These are phyloP conservation scores for Frieseomelitta varia DNA, from an alignment of 1,140 invertebrate genomes.

Conservation along the genomic window DNA sequence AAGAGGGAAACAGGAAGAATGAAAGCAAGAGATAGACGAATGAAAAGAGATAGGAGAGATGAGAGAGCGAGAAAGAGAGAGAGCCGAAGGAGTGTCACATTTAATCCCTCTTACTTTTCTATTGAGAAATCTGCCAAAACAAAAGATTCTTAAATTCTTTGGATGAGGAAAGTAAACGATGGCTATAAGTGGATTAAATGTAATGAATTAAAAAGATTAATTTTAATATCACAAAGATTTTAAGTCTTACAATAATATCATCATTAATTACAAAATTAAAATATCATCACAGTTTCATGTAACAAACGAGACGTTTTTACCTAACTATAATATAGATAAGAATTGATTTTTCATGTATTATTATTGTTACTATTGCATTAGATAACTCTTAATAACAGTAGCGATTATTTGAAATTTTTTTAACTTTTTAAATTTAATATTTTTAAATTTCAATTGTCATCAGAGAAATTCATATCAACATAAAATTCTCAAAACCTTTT, in stretches of 20 bases:
- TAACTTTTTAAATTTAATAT: too few relatives aligned
- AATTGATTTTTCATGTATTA: too few relatives aligned
- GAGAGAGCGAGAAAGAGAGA: neutral
- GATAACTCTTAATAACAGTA: too few relatives aligned
- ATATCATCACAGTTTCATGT: neutral
- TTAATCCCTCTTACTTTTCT: constrained; percentile 1
- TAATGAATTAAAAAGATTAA: neutral
- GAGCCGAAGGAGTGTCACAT: neutral
- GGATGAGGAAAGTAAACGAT: neutral
- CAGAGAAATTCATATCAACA: too few relatives aligned
- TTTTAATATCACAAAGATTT: neutral
- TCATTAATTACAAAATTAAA: neutral
- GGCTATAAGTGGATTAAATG: neutral
- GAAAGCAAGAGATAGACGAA: constrained; percentile 23
- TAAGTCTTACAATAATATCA: neutral
- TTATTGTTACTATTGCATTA: too few relatives aligned
- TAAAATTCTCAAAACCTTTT: too few relatives aligned
- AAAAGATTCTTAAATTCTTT: constrained; percentile 31
- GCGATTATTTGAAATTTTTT: too few relatives aligned
- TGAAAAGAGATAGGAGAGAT: neutral
- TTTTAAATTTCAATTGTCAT: too few relatives aligned
- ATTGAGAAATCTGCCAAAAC: constrained; percentile 40
- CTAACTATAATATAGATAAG: too few relatives aligned
- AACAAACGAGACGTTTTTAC: too few relatives aligned
- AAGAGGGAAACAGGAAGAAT: constrained; percentile 27